A percentile compares a stretch with the other conserved stretches of the same genome.
Conservation (phyloP, 2,113 vertebrate genomes). For the Pao palembangensis region DNA sequence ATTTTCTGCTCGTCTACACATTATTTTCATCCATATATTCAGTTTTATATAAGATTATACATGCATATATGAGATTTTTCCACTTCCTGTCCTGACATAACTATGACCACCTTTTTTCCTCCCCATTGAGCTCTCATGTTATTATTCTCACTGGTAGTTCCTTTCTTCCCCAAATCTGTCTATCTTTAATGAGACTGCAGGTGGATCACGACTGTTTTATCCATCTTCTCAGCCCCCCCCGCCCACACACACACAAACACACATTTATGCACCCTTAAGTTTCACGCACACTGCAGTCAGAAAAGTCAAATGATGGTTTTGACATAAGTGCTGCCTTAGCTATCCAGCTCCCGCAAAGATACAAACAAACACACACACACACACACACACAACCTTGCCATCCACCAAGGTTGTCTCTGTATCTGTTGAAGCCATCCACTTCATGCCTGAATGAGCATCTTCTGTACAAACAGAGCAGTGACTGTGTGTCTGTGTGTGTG, state of each 20-base stretch:
- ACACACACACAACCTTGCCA: conserved; percentile 50
- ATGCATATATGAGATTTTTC: conserved; percentile 1
- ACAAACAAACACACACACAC: conserved; percentile 31
- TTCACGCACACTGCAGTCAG: conserved; percentile 40
- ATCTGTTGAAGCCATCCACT: conserved; percentile 51
- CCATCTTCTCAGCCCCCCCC: conserved; percentile 29
- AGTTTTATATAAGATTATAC: conserved; percentile 30
- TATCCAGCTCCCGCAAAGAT: conserved; percentile 41
- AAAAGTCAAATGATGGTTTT: conserved; percentile 66
- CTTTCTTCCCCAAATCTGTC: conserved; percentile 63
- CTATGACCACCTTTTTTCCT: conserved; percentile 21
- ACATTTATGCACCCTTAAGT: conserved; percentile 21
- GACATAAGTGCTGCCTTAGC: conserved; percentile 69
- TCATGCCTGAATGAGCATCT: conserved; percentile 54
- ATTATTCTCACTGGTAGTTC: conserved; percentile 15
- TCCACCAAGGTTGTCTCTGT: conserved; percentile 45
- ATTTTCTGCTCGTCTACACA: too few species aligned
- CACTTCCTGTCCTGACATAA: not conserved
- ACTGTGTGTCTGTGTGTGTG: conserved; percentile 1
- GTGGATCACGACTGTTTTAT: conserved; percentile 55
- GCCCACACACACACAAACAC: not conserved
- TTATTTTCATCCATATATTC: conserved; percentile 40
- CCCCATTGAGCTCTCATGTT: conserved; percentile 27
- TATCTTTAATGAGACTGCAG: conserved; percentile 54
- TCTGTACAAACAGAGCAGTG: conserved; percentile 43